Evolutionary conservation across 2,888 invertebrate species (phyloP), one percentile per base, ranked within the genome.

Genomic region (Neocrepidodera transversa): DNA sequence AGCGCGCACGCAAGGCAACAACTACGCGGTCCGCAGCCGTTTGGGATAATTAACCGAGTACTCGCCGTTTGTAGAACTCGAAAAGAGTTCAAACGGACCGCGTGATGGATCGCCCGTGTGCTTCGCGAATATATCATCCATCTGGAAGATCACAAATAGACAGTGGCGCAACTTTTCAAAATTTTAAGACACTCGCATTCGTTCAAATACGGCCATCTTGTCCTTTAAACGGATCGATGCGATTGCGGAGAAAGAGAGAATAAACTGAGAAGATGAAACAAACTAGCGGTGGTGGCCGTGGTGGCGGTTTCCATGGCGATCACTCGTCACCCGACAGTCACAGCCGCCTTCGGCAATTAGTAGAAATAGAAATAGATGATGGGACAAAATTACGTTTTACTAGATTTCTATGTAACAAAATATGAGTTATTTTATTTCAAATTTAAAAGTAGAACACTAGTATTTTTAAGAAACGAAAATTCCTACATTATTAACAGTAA

Each of bases 301-400:
- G 72, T 68, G 73, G 69, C 75, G 76, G 77, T 79, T 74, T 74
- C 77, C 76, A 78, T 78, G 77, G 77, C 75, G 76, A 78, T 79
- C 77, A 74, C 69, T 78, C 36, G 36, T 50, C 50, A 50, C 26
- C 50, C 73, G 74, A 70, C 72, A 76, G 75, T 77, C 74, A 72
- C 72, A 73, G 73, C 76, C 74, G 77, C 78, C 77, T 76, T 72
- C 77, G 70, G 78, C 78, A 79, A 79, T 79, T 79, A 79, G 78
- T 78, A 76, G 78, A 79, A 79, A 78, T 79, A 79, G 78, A 79
- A 77, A 77, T 74, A 74, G 76, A 72, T 71, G 60, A 68, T 66
- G 68, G 69, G n/a, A n/a, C n/a, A n/a, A n/a, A n/a, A n/a, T n/a
- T n/a, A n/a, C n/a, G n/a, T n/a, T n/a, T n/a, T n/a, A n/a, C n/a